A percentile compares a stretch with the other conserved stretches of the same genome.
Evolutionary conservation across 2,797 vertebrate species (phyloP).

Genomic region (Natrix natrix): DNA sequence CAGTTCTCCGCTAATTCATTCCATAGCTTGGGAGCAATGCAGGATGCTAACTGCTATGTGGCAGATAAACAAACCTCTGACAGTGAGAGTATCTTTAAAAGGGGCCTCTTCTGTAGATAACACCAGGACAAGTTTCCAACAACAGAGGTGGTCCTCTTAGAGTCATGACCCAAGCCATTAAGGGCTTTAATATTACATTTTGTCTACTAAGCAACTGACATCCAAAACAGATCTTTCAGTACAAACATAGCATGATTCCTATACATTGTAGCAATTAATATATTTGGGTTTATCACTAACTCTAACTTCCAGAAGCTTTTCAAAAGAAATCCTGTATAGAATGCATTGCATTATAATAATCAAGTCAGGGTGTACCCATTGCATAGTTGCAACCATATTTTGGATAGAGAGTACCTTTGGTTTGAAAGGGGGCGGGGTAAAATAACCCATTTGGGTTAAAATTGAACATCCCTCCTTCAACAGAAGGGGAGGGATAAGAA

Average conservation of each 20-base stretch:
- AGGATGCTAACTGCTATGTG: neutral
- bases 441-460: no score
- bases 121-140: neutral
- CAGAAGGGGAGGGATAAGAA: neutral
- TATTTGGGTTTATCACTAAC: neutral
- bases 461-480: neutral
- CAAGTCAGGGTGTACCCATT: neutral
- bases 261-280: neutral
- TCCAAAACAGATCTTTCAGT: neutral
- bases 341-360: neutral
- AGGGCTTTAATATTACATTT: neutral
- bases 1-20: neutral
- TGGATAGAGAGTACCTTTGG: neutral
- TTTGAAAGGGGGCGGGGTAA: neutral
- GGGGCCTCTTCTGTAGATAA: neutral
- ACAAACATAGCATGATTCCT: neutral
- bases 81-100: neutral
- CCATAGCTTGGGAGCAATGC: neutral
- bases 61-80: neutral
- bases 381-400: neutral
- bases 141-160: neutral
- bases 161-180: neutral
- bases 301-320: neutral
- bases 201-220: neutral
- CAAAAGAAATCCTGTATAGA: neutral